These are phyloP conservation scores for Pristionchus mayeri DNA, from an alignment of 2,888 invertebrate species.

Conservation along the genomic window DNA sequence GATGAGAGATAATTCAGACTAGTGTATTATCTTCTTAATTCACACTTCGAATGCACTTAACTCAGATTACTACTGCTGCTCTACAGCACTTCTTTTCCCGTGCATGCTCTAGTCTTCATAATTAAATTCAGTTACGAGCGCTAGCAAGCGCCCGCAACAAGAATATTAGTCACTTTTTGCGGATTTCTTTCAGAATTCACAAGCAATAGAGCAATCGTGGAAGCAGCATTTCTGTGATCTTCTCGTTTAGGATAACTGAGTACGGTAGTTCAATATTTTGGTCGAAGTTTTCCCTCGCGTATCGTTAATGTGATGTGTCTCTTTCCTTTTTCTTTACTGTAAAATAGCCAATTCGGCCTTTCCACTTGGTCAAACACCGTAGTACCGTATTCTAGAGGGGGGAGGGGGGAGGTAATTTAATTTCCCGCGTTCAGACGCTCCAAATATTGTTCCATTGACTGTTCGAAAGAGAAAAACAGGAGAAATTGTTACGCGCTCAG, in stretches of 20 bases:
- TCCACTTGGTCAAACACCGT: constrained; percentile 24
- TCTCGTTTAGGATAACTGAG: too few species aligned
- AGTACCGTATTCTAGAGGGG: not conserved
- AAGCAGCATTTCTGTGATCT: too few species aligned
- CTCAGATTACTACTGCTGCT: too few species aligned
- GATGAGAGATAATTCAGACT: too few species aligned
- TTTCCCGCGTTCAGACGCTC: not conserved
- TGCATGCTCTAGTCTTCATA: not conserved
- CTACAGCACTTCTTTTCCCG: too few species aligned
- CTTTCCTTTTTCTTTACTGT: constrained; percentile 40
- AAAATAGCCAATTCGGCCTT: constrained; percentile 1
- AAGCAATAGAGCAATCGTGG: not conserved
- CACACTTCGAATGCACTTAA: not conserved
- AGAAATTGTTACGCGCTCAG: not conserved
- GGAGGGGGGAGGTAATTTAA: not conserved
- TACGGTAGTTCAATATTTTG: constrained; percentile 24
- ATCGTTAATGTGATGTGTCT: constrained; percentile 1
- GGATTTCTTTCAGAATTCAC: not conserved
- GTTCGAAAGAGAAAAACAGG: not conserved
- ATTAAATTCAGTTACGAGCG: not conserved
- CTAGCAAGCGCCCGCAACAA: not conserved
- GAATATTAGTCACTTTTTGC: not conserved
- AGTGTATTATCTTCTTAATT: too few species aligned
- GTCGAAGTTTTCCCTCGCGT: not conserved
- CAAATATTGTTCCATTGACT: constrained; percentile 26